These are phyloP conservation scores for Agonopterix heracliana DNA, from an alignment of 2,888 invertebrate species.

Conservation along the genomic window DNA sequence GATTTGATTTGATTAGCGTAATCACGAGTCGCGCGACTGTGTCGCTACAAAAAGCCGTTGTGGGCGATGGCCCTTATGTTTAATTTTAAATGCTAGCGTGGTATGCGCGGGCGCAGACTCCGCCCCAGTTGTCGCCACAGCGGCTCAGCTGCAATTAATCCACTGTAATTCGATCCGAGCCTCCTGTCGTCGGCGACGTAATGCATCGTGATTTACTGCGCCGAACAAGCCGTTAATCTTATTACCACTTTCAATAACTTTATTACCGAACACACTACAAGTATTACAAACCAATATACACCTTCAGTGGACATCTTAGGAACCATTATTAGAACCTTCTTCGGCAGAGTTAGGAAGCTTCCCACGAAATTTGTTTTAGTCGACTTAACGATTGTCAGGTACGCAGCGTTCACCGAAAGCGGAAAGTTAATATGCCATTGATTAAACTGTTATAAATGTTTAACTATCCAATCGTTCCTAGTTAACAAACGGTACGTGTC, in stretches of 20 bases:
- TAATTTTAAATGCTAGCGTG: conserved; percentile 18
- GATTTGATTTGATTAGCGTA: too few relatives aligned
- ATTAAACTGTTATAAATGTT: conserved; percentile 46
- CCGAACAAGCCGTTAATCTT: conserved; percentile 70
- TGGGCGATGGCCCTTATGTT: conserved; percentile 2
- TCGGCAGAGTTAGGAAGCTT: conserved; percentile 52
- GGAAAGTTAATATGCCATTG: conserved; percentile 53
- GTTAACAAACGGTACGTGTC: conserved; percentile 24
- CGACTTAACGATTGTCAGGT: conserved; percentile 57
- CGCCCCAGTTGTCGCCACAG: conserved; percentile 50
- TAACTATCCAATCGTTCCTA: conserved; percentile 34
- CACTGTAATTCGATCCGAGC: conserved; percentile 68
- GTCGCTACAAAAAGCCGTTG: background rate
- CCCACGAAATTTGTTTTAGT: conserved; percentile 68
- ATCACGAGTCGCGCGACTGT: too few relatives aligned
- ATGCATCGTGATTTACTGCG: conserved; percentile 72
- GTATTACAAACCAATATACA: conserved; percentile 45
- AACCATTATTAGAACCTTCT: conserved; percentile 34
- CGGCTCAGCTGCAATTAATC: conserved; percentile 65
- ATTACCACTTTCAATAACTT: conserved; percentile 76
- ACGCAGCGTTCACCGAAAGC: conserved; percentile 49
- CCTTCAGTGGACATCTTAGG: conserved; percentile 41
- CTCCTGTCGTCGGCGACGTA: conserved; percentile 68
- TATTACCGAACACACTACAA: conserved; percentile 53
- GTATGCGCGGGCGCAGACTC: conserved; percentile 37